phyloP scores from a whole-genome alignment of 1,140 invertebrate species.

The Bombus superbus region DNA sequence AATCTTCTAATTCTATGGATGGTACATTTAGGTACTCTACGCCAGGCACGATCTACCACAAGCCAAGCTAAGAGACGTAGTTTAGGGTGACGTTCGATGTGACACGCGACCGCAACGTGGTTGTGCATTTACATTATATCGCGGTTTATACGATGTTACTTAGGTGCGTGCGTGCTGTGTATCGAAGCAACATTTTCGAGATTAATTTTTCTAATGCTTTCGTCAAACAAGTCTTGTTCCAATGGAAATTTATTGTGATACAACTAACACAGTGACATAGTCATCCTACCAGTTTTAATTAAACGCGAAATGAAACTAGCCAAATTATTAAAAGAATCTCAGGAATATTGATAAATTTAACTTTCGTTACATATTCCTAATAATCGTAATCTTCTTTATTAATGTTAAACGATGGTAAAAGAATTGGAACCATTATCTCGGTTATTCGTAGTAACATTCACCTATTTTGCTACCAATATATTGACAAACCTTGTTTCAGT shows the following conservation, averaged over 20 bases:
- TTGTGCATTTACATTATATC: conserved; percentile 70
- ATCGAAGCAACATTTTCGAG: conserved; percentile 74
- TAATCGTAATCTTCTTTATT: too few relatives aligned
- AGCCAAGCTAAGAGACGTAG: conserved; percentile 42
- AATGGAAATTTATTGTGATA: conserved; percentile 20
- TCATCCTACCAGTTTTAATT: background rate
- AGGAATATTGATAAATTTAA: too few relatives aligned
- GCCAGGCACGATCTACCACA: conserved; percentile 55
- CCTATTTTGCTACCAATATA: too few relatives aligned
- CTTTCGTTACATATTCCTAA: too few relatives aligned
- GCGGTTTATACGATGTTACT: conserved; percentile 61
- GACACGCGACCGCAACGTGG: conserved; percentile 78
- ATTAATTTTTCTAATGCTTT: conserved; percentile 78
- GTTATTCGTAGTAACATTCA: too few relatives aligned
- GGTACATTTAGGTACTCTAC: conserved; percentile 55
- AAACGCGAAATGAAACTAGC: too few relatives aligned
- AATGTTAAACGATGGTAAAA: too few relatives aligned
- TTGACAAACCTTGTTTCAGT: background rate
- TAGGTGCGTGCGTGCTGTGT: conserved; percentile 73
- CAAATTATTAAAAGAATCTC: background rate
- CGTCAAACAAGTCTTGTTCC: conserved; percentile 45
- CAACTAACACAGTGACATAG: background rate
- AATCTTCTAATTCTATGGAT: conserved; percentile 36
- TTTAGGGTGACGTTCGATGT: conserved; percentile 69
- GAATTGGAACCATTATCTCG: too few relatives aligned